Evolutionary conservation across 2,888 invertebrate species (phyloP), one percentile per base, ranked within the genome.

Genomic region (Platycheirus albimanus): DNA sequence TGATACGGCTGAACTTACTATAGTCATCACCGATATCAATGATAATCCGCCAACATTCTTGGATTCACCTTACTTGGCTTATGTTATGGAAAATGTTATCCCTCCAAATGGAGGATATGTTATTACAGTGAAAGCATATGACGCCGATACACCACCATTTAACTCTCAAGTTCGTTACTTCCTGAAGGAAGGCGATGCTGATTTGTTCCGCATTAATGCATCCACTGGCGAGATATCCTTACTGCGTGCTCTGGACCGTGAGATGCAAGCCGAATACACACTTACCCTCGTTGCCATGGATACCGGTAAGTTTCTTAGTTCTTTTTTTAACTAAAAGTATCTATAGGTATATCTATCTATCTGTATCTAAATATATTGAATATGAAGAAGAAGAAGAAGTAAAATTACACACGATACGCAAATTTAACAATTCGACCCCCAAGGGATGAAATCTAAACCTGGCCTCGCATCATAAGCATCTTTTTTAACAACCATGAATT

Each of bases 21-120:
- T 98, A 87, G 94, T 94, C 72, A 95, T 98, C 66, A 94, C 95
- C 85, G 98, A 98, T 91, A 96, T 98, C 88, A 98, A 98, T 91
- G 98, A 98, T 92, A 97, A 97, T 89, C 95, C 96, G 30, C 98
- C 98, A 49, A 95, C 96, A 49, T 98, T 98, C 91, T 92, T 97
- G 86, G 96, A 98, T 91, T 97, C 98, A n/a, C 98, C 98, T 0
- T 98, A 98, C 91, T 92, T 97, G 88, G 97, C 97, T 3, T 95
- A 96, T 90, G 97, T 98, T 74, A 96, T 97, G 95, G 98, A 99
- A 92, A 97, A 97, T 90, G 94, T 96, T 87, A 94, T 96, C 85
- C 95, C 96, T 71, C 95, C 95, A 58, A 95, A 94, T 87, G 94
- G 93, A 87, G 96, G 96, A 63, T 96, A 95, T 89, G 94, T 96